phyloP scores from a whole-genome alignment of 2,113 vertebrate genomes.

The Dicerorhinus sumatrensis region DNA sequence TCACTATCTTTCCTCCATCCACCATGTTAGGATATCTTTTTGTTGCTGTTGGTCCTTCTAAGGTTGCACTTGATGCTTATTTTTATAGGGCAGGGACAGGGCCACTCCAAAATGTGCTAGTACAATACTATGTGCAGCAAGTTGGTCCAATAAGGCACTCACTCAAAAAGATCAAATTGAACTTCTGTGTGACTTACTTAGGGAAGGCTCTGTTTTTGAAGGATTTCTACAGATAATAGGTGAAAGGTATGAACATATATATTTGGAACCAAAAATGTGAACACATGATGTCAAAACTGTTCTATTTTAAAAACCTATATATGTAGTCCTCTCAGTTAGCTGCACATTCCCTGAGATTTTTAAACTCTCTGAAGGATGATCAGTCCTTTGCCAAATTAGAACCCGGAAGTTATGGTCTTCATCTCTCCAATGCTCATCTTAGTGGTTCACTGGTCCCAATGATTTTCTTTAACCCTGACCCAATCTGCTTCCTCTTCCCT shows the following conservation, averaged over 20 bases:
- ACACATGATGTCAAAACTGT: background rate
- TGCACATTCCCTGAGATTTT: background rate
- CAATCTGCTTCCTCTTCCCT: background rate
- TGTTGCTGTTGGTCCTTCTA: background rate
- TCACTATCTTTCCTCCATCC: background rate
- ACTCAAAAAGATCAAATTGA: background rate
- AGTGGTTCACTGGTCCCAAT: background rate
- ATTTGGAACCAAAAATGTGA: constrained; percentile 39
- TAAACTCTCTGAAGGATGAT: background rate
- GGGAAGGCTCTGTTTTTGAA: background rate
- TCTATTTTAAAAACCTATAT: background rate
- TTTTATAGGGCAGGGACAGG: background rate
- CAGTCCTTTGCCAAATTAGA: background rate
- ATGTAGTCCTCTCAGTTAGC: background rate
- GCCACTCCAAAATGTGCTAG: background rate
- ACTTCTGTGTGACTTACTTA: background rate
- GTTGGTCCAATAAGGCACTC: background rate
- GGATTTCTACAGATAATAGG: background rate
- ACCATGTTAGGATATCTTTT: background rate
- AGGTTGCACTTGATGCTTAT: background rate
- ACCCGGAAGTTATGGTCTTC: background rate
- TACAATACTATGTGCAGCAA: background rate
- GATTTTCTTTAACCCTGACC: background rate
- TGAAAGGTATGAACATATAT: background rate
- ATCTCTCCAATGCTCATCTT: background rate